A percentile compares a stretch with the other conserved stretches of the same genome.
phyloP scores from a whole-genome alignment of 1,140 invertebrate genomes.

The Brachionus asplanchnoidis region DNA sequence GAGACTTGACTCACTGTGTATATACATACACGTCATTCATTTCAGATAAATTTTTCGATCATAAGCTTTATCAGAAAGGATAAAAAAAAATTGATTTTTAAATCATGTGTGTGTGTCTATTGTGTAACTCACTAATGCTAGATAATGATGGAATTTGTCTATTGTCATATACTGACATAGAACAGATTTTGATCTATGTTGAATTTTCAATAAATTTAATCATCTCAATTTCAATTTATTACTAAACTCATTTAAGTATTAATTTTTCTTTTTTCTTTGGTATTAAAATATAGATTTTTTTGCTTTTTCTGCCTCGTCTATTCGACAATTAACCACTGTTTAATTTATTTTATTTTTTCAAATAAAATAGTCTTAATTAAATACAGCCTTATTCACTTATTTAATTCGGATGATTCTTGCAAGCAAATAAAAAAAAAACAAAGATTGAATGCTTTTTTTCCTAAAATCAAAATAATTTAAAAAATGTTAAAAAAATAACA shows the following conservation, averaged over 20 bases:
- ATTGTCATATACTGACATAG: not conserved
- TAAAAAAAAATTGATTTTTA: not conserved
- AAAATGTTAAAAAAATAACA: not conserved
- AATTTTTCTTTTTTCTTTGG: not conserved
- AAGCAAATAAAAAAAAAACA: not conserved
- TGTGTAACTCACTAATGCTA: not conserved
- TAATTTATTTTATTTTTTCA: not conserved
- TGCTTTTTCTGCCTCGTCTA: not conserved
- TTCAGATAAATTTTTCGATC: not conserved
- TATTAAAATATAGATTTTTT: not conserved
- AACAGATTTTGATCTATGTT: not conserved
- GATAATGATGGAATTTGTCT: not conserved
- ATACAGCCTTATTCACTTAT: not conserved
- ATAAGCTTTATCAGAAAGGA: not conserved
- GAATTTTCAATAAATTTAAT: not conserved
- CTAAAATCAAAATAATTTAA: not conserved
- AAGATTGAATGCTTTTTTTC: not conserved
- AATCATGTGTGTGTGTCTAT: not conserved
- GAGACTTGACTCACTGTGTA: not conserved
- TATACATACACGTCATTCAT: not conserved
- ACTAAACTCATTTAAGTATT: not conserved
- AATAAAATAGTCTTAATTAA: not conserved
- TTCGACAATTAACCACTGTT: not conserved
- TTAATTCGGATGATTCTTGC: not conserved
- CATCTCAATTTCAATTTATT: not conserved